Percentiles rank a stretch among this genome's conserved stretches.
phyloP scores from a whole-genome alignment of 1,140 invertebrate species.

The Plodia interpunctella region DNA sequence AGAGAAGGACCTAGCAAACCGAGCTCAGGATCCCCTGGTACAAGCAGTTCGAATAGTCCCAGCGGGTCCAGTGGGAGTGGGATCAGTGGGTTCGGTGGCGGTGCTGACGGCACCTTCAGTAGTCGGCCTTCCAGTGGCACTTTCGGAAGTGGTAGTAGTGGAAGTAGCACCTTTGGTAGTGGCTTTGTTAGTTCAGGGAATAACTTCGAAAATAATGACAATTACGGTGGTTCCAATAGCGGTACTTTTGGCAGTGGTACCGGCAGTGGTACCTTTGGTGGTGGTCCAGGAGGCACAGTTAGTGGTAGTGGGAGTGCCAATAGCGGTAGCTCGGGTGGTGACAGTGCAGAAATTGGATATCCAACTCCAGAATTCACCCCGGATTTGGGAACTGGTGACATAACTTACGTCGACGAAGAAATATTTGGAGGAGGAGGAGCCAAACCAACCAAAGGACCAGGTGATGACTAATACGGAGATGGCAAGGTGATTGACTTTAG shows the following conservation, averaged over 20 bases:
- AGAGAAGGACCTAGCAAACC: slow-evolving; percentile 35
- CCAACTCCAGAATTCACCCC: slow-evolving; percentile 36
- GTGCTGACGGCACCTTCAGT: slow-evolving; percentile 8
- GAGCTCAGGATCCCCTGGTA: slow-evolving; percentile 15
- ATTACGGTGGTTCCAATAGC: not conserved
- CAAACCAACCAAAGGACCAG: slow-evolving; percentile 65
- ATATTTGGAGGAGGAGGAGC: slow-evolving; percentile 35
- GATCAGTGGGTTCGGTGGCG: slow-evolving; percentile 1
- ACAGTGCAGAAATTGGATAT: slow-evolving; percentile 19
- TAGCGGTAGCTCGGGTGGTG: not conserved
- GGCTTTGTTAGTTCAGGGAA: not conserved
- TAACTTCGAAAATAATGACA: not conserved
- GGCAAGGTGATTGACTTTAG: slow-evolving; percentile 57
- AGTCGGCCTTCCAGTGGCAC: not conserved
- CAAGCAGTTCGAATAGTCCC: not conserved
- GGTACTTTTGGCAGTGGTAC: not conserved
- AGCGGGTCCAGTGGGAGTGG: slow-evolving; percentile 11
- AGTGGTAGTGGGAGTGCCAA: slow-evolving; percentile 7
- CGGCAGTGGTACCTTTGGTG: slow-evolving; percentile 8
- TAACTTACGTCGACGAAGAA: slow-evolving; percentile 52
- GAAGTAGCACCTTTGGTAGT: slow-evolving; percentile 7
- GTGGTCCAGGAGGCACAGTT: not conserved
- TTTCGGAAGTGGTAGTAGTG: slow-evolving; percentile 11
- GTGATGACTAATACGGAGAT: slow-evolving; percentile 67
- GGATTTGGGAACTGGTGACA: slow-evolving; percentile 33